A percentile compares a stretch with the other conserved stretches of the same genome.
phyloP scores from a whole-genome alignment of 2,113 vertebrate genomes.

The Callaeas wilsoni region DNA sequence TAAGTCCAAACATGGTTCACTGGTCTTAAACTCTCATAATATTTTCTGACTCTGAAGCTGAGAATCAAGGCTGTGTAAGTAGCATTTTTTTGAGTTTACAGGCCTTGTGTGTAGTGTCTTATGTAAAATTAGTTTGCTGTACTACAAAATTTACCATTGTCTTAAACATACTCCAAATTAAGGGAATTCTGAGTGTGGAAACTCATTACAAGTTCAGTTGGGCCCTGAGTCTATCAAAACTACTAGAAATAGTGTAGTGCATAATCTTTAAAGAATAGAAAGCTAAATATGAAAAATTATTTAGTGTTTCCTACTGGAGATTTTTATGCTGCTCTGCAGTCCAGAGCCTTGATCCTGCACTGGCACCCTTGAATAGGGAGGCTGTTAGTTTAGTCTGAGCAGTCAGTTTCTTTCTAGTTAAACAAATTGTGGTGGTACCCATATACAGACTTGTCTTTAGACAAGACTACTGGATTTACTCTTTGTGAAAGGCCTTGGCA shows the following conservation, averaged over 20 bases:
- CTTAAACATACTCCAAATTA: background rate
- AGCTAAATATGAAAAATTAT: background rate
- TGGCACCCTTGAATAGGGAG: background rate
- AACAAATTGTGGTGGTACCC: background rate
- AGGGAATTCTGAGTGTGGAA: background rate
- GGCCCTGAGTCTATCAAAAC: background rate
- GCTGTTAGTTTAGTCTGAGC: background rate
- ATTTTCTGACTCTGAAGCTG: background rate
- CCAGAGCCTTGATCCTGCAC: background rate
- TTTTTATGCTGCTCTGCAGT: background rate
- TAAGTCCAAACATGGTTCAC: conserved; percentile 60
- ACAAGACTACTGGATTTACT: background rate
- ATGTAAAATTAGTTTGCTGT: background rate
- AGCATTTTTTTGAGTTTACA: background rate
- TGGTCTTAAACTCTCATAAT: background rate
- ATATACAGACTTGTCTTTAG: background rate
- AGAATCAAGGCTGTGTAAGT: background rate
- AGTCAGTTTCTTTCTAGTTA: background rate
- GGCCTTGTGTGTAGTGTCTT: background rate
- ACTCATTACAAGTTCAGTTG: background rate
- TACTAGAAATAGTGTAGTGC: background rate
- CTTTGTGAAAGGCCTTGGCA: background rate
- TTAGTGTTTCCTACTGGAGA: background rate
- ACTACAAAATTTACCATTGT: background rate
- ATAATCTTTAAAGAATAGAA: background rate